Conservation (phyloP, 2,888 invertebrate species). For the Entomobrya proxima region DNA sequence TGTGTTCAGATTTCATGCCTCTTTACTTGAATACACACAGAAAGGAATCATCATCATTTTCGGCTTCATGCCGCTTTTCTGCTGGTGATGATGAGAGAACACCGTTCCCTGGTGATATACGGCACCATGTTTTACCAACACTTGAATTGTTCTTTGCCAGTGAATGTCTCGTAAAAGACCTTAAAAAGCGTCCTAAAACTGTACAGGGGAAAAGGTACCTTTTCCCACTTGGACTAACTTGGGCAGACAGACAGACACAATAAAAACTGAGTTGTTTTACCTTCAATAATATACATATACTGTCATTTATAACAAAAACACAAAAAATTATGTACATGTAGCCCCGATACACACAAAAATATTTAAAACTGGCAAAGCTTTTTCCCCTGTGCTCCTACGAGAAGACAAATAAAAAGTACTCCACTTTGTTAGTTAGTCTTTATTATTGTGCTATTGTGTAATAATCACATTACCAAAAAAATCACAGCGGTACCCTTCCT, state of each 20-base stretch:
- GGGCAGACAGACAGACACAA: conserved; percentile 4
- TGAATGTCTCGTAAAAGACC: conserved; percentile 23
- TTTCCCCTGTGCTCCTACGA: too few relatives aligned
- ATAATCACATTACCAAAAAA: conserved; percentile 52
- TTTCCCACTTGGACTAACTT: background rate
- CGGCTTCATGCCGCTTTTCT: conserved; percentile 29
- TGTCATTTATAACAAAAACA: background rate
- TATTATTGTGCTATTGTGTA: conserved; percentile 32
- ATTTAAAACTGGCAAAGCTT: conserved; percentile 30
- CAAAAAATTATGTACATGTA: too few relatives aligned
- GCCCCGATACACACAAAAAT: conserved; percentile 4
- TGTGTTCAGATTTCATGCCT: conserved; percentile 65
- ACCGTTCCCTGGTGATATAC: conserved; percentile 31
- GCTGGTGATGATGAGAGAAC: conserved; percentile 44
- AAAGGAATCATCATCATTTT: conserved; percentile 16
- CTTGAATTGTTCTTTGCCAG: conserved; percentile 30
- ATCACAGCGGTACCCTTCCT: conserved; percentile 47
- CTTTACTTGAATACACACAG: conserved; percentile 45
- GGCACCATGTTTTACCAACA: conserved; percentile 42
- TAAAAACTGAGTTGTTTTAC: conserved; percentile 11
- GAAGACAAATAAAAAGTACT: conserved; percentile 40
- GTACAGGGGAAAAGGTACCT: conserved; percentile 1
- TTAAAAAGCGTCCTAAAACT: conserved; percentile 23
- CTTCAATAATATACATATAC: conserved; percentile 2
- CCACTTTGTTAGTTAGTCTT: conserved; percentile 46